Conservation (phyloP, 2,113 vertebrate genomes). For the Peromyscus polionotus region DNA sequence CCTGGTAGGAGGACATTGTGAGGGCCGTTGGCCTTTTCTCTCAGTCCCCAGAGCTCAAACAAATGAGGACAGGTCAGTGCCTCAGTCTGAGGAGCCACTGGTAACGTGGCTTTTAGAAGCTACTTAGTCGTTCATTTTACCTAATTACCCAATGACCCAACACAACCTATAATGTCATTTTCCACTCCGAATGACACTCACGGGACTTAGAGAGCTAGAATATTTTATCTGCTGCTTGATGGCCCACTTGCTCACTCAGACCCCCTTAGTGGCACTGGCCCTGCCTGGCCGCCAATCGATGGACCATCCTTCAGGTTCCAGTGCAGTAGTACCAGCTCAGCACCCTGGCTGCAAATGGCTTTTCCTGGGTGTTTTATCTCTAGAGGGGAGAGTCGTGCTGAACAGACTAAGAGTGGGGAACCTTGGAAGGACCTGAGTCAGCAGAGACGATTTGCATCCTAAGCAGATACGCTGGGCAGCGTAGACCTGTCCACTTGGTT, state of each 20-base stretch:
- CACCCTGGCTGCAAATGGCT: constrained; percentile 71
- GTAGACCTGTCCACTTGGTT: not conserved
- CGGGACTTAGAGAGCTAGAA: constrained; percentile 76
- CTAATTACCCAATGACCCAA: constrained; percentile 85
- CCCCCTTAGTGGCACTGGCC: constrained; percentile 69
- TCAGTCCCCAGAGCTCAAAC: constrained; percentile 30
- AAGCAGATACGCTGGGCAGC: not conserved
- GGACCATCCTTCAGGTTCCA: constrained; percentile 70
- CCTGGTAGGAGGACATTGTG: not conserved
- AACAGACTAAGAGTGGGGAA: constrained; percentile 28
- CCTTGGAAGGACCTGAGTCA: constrained; percentile 48
- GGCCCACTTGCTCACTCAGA: constrained; percentile 88
- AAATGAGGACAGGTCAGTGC: not conserved
- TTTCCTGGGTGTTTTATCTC: constrained; percentile 59
- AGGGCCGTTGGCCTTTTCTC: not conserved
- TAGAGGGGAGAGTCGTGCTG: not conserved
- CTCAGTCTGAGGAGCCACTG: constrained; percentile 16
- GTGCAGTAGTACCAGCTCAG: constrained; percentile 80
- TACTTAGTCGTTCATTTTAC: constrained; percentile 81
- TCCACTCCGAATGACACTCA: constrained; percentile 74
- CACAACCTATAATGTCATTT: constrained; percentile 71
- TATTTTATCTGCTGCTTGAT: constrained; percentile 90
- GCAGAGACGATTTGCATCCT: constrained; percentile 31
- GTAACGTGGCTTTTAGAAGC: constrained; percentile 52
- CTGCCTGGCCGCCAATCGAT: constrained; percentile 81